phyloP scores from a whole-genome alignment of 2,888 invertebrate genomes.

The Eubasilissa splendida region DNA sequence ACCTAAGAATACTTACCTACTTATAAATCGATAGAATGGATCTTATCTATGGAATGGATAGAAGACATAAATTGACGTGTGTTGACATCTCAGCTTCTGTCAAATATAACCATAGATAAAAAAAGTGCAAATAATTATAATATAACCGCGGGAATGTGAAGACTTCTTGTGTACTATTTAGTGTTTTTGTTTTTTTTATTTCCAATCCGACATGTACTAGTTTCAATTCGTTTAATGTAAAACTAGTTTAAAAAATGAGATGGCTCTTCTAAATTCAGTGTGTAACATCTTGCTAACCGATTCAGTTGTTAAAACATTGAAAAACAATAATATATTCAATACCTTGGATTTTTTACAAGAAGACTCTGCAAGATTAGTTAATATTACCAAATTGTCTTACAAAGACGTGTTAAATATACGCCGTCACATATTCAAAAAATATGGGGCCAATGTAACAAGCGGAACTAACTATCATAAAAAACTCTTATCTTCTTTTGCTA shows the following conservation, averaged over 20 bases:
- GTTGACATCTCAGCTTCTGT: too few relatives aligned
- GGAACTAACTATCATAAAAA: constrained; percentile 63
- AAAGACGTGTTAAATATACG: constrained; percentile 67
- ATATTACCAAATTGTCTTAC: constrained; percentile 68
- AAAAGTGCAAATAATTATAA: too few relatives aligned
- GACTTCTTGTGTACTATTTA: too few relatives aligned
- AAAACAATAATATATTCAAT: constrained; percentile 71
- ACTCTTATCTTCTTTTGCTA: constrained; percentile 63
- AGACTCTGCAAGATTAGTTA: constrained; percentile 71
- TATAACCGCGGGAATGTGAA: too few relatives aligned
- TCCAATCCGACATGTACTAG: too few relatives aligned
- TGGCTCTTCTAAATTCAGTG: constrained; percentile 15
- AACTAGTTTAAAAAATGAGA: not conserved
- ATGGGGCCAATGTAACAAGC: constrained; percentile 68
- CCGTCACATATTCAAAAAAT: constrained; percentile 69
- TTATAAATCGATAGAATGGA: too few relatives aligned
- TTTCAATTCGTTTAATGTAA: too few relatives aligned
- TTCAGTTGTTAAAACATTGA: constrained; percentile 67
- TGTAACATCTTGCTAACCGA: constrained; percentile 64
- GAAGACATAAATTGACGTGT: too few relatives aligned
- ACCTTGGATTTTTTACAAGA: constrained; percentile 74
- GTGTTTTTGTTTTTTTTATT: too few relatives aligned
- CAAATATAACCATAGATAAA: too few relatives aligned
- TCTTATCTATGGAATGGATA: too few relatives aligned
- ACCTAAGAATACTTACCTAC: too few relatives aligned